These are phyloP conservation scores for Ryuthela nishihirai DNA, from an alignment of 2,888 invertebrate genomes.

Conservation along the genomic window DNA sequence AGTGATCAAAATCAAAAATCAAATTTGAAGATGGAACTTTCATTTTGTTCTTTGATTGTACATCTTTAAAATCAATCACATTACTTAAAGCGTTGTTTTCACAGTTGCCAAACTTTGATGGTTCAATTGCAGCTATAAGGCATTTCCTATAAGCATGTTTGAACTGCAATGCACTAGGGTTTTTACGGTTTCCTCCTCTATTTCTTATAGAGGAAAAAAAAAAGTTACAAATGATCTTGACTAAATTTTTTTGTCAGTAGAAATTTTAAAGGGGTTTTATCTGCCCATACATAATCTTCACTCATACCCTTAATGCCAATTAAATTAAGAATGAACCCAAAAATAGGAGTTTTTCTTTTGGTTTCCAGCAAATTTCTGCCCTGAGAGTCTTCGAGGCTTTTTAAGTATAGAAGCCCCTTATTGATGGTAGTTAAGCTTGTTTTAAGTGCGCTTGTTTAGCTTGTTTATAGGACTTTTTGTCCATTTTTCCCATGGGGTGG, in stretches of 20 bases:
- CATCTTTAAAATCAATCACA: too few species aligned
- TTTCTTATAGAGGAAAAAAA: constrained; percentile 4
- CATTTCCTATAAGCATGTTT: constrained; percentile 15
- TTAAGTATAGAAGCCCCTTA: too few species aligned
- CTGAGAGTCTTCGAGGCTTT: background rate
- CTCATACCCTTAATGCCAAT: background rate
- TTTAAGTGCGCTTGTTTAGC: background rate
- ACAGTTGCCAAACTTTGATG: too few species aligned
- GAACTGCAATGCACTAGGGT: constrained; percentile 13
- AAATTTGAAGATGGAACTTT: too few species aligned
- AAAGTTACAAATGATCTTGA: constrained; percentile 13
- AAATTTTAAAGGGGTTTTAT: background rate
- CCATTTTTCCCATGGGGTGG: background rate
- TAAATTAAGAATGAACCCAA: constrained; percentile 6
- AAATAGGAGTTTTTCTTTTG: background rate
- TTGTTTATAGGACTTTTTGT: constrained; percentile 2
- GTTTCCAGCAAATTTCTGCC: background rate
- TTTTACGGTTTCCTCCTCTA: constrained; percentile 3
- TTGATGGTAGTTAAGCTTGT: too few species aligned
- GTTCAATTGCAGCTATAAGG: too few species aligned
- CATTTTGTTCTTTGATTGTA: too few species aligned
- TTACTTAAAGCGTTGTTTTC: too few species aligned
- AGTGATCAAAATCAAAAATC: too few species aligned
- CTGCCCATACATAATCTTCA: background rate
- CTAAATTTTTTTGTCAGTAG: background rate